Evolutionary conservation across 1,140 invertebrate genomes (phyloP), one percentile per base, ranked within the genome.

Genomic region (Caenorhabditis tropicalis): DNA sequence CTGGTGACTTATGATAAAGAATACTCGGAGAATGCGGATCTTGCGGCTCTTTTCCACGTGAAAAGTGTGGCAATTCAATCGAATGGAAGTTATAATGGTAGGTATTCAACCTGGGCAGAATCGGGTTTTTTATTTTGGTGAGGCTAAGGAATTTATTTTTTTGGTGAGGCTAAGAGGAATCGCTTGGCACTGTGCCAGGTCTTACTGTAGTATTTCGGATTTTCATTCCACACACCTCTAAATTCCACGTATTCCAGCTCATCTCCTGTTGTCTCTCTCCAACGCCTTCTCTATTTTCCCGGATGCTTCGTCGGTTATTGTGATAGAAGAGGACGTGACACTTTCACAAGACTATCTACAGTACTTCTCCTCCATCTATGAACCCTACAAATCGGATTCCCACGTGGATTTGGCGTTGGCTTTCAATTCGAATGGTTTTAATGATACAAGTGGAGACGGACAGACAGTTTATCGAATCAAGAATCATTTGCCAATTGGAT

Each of bases 1-100:
- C 33, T 87, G 15, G 86, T 87, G 12, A 80, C 85, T 19, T 79
- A 85, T 74, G 84, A 87, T 51, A 39, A 82, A 31, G 43, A 84
- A 24, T 86, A 86, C 70, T 29, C 51, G 33, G 85, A 86, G 39
- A 81, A 80, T 80, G 85, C 53, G 12, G 82, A 83, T 43, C 31
- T 86, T 27, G 82, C 83, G 2, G 21, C 74, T 1, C 83, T 86
- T 3, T 86, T 86, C 53, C 82, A 85, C 49, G 74, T 83, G 70
- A 86, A 85, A 85, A 65, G 51, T 49, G 46, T 86, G 7, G 60
- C 85, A 15, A 79, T 84, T 58, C 58, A 83, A 0, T 33, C 43
- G 27, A 74, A 51, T 48, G 39, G 31, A 16, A 84, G 49, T 58
- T 84, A 48, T 58, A 65, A 81, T 46, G 79, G 82, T 80, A 31